Evolutionary conservation across 2,113 vertebrate genomes (phyloP).

Genomic region (Podilymbus podiceps): DNA sequence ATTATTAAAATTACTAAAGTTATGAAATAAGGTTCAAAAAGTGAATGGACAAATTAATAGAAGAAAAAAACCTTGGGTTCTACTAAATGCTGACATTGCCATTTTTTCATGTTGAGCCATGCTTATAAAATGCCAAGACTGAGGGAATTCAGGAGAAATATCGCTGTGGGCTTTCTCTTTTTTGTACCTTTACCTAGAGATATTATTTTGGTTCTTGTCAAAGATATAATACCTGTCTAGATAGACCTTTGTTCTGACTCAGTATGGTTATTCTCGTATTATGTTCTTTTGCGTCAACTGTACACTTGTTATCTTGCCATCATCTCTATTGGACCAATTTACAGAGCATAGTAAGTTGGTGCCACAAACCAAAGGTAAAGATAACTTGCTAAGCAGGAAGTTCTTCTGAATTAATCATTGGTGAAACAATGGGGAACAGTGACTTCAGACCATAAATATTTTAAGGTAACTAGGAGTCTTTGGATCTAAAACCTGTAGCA

Average conservation of each 20-base stretch:
- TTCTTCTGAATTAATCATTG: conserved; percentile 19
- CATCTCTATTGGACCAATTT: not conserved
- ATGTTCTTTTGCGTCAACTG: not conserved
- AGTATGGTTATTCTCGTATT: not conserved
- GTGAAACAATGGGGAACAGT: not conserved
- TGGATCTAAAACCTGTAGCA: not conserved
- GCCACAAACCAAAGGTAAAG: not conserved
- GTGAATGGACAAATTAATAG: not conserved
- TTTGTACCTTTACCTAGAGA: not conserved
- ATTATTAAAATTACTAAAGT: not conserved
- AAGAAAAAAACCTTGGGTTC: not conserved
- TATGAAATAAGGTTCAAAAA: not conserved
- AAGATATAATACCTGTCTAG: not conserved
- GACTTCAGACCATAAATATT: not conserved
- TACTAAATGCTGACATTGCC: not conserved
- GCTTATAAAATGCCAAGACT: not conserved
- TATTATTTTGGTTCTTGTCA: not conserved
- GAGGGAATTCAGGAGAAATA: not conserved
- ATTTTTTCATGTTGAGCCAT: not conserved
- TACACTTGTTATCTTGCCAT: not conserved
- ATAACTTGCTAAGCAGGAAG: conserved; percentile 10
- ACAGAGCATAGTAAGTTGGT: not conserved
- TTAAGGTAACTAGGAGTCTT: not conserved
- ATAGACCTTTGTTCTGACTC: not conserved
- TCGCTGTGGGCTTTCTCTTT: not conserved